These are phyloP conservation scores for Podabrus alpinus DNA, from an alignment of 2,888 invertebrate genomes.

Conservation along the genomic window DNA sequence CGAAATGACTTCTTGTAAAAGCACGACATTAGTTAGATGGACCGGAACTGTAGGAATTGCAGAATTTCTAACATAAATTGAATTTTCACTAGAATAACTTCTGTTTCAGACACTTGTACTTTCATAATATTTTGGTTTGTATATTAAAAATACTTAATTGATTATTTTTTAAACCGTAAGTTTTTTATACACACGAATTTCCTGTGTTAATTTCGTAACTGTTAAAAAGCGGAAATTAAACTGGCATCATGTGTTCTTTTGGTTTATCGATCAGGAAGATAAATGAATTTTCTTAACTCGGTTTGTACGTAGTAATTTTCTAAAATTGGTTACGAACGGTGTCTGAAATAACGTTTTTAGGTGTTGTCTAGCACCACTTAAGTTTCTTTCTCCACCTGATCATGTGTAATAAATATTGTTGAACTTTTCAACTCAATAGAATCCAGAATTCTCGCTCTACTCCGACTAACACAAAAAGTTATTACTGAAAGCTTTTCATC, in stretches of 20 bases:
- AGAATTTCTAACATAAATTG: conserved; percentile 55
- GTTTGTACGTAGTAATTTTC: conserved; percentile 5
- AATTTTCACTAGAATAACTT: conserved; percentile 53
- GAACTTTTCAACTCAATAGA: not conserved
- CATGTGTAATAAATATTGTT: conserved; percentile 13
- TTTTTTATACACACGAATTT: not conserved
- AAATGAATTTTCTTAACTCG: conserved; percentile 8
- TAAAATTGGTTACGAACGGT: conserved; percentile 39
- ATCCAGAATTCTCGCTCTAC: not conserved
- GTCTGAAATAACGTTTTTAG: conserved; percentile 43
- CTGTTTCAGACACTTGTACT: conserved; percentile 48
- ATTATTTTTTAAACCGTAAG: not conserved
- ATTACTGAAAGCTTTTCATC: not conserved
- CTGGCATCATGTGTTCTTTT: not conserved
- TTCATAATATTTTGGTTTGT: conserved; percentile 38
- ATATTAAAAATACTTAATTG: not conserved
- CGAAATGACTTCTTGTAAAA: conserved; percentile 31
- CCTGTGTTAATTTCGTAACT: not conserved
- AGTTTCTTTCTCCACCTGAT: conserved; percentile 41
- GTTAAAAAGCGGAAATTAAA: not conserved
- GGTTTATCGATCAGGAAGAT: not conserved
- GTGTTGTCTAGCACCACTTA: conserved; percentile 42
- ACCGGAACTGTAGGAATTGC: conserved; percentile 52
- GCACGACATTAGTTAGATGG: conserved; percentile 52
- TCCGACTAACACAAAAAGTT: not conserved